Evolutionary conservation across 2,113 vertebrate species (phyloP), one percentile per base, ranked within the genome.

Genomic region (Cryptotis parvus): DNA sequence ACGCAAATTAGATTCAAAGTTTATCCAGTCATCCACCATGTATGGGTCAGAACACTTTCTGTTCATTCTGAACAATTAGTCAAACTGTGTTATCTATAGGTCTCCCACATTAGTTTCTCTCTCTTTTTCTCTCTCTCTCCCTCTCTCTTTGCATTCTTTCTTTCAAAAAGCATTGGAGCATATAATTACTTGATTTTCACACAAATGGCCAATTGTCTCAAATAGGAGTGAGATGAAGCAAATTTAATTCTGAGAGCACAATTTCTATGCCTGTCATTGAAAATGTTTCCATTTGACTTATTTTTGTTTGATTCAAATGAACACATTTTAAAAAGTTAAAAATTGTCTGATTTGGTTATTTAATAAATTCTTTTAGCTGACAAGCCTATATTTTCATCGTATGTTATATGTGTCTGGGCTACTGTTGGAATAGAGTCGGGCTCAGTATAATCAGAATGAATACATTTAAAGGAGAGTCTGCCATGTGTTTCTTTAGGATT

Each of bases 131-230:
- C 29, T 85, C 14, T 65, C 35, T 82, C 68, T 87, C 39, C 86
- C 43, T n/a, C 24, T 85, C 12, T 86, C n/a, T 75, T 29, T 90
- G 15, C 39, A 79, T 87, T 33, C 9, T 93, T 93, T 76, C 39
- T 89, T 88, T 91, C 43, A 74, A 33, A 91, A 96, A 45, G 14
- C 77, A 76, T 0, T 93, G 24, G 63, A 92, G 84, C 70, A 41
- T 43, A 76, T 91, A 91, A 95, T 94, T 91, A 91, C 81, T 91
- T 94, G 84, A 92, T 93, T 96, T 94, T 96, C 82, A 91, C 78
- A 93, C 61, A 95, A 94, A 88, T 85, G 70, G 78, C 24, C 93
- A 93, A 86, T 87, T 95, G 92, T 92, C 81, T 93, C 90, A 91
- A 90, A 93, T 93, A 84, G 93, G 43, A 85, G 78, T 63, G 82